phyloP scores from a whole-genome alignment of 2,888 invertebrate species.

The Drymonia ruficornis region DNA sequence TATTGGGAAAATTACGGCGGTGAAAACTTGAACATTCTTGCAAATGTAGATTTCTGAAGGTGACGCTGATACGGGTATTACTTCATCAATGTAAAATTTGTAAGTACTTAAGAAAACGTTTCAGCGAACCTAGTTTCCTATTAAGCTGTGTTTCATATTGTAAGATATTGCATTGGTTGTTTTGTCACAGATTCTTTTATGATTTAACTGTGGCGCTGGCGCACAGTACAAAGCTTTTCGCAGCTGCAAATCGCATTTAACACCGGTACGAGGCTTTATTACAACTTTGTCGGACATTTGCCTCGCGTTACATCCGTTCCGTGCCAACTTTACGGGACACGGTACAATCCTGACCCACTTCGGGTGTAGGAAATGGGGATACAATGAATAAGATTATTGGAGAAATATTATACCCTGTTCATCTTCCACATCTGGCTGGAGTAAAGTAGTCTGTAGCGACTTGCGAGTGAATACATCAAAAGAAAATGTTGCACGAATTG shows the following conservation, averaged over 20 bases:
- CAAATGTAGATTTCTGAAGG: too few relatives aligned
- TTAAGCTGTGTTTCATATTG: too few relatives aligned
- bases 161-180: too few relatives aligned
- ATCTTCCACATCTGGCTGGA: background rate
- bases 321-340: slow-evolving; percentile 44
- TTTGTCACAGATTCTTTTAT: background rate
- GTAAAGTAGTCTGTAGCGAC: background rate
- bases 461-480: too few relatives aligned
- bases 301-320: slow-evolving; percentile 44
- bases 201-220: background rate
- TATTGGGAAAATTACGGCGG: slow-evolving; percentile 23
- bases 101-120: too few relatives aligned
- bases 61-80: too few relatives aligned
- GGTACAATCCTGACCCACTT: slow-evolving; percentile 47
- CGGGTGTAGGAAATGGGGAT: slow-evolving; percentile 10
- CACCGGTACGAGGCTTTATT: slow-evolving; percentile 36
- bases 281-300: slow-evolving; percentile 48
- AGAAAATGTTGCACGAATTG: too few relatives aligned
- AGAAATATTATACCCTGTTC: slow-evolving; percentile 18
- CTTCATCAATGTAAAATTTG: too few relatives aligned
- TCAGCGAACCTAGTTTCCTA: too few relatives aligned
- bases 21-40: slow-evolving; percentile 22
- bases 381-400: slow-evolving; percentile 30
- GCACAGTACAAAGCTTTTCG: slow-evolving; percentile 29
- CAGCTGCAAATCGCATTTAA: slow-evolving; percentile 38